Conservation (phyloP, 2,888 invertebrate species). For the Autographa pulchrina region DNA sequence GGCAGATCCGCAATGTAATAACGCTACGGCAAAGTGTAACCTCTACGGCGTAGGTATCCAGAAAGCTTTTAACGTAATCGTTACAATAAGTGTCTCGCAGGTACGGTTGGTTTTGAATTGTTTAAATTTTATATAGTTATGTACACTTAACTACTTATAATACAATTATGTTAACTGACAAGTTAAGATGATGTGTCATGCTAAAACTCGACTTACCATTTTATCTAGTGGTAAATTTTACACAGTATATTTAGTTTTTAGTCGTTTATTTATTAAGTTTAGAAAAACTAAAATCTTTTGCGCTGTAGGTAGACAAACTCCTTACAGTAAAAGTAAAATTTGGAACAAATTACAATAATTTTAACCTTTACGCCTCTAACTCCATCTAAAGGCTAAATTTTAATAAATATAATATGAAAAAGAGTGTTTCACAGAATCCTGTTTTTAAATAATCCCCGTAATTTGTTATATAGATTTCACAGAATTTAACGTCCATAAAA, state of each 20-base stretch:
- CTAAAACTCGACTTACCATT: too few species aligned
- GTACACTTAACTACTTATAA: too few species aligned
- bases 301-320: too few species aligned
- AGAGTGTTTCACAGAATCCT: neutral
- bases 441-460: neutral
- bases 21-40: neutral
- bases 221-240: too few species aligned
- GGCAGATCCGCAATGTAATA: neutral
- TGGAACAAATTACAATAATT: too few species aligned
- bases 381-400: too few species aligned
- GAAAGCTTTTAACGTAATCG: neutral
- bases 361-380: too few species aligned
- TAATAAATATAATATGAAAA: neutral
- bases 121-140: neutral
- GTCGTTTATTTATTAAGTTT: too few species aligned
- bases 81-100: slow-evolving; percentile 1
- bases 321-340: too few species aligned
- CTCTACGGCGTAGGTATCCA: slow-evolving; percentile 2
- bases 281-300: too few species aligned
- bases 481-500: neutral
- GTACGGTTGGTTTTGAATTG: neutral
- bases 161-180: too few species aligned
- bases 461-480: neutral
- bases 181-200: neutral
- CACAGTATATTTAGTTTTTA: too few species aligned